These are phyloP conservation scores for Brachyistius frenatus DNA, from an alignment of 2,113 vertebrate genomes.

Conservation along the genomic window DNA sequence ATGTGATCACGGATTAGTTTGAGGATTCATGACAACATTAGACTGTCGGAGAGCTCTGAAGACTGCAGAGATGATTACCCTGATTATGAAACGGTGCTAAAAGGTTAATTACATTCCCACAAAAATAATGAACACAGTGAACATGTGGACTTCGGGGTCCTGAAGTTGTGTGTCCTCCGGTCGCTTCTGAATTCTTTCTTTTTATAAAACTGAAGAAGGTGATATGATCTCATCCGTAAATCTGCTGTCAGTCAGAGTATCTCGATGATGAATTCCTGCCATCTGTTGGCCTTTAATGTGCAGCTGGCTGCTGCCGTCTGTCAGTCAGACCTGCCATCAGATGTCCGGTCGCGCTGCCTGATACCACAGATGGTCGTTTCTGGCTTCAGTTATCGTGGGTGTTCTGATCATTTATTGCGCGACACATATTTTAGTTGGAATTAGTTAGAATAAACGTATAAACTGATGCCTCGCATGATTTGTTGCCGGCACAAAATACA, in stretches of 20 bases:
- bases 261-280: neutral
- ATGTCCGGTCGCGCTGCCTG: neutral
- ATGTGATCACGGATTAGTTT: too few relatives aligned
- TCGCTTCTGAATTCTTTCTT: too few relatives aligned
- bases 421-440: neutral
- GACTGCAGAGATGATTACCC: too few relatives aligned
- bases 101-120: too few relatives aligned
- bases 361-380: constrained; percentile 9
- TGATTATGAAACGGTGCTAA: too few relatives aligned
- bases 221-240: neutral
- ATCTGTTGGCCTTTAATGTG: neutral
- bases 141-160: too few relatives aligned
- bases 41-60: too few relatives aligned
- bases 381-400: constrained; percentile 5
- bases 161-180: too few relatives aligned
- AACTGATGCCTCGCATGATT: too few relatives aligned
- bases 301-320: constrained; percentile 26
- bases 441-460: neutral
- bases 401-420: neutral
- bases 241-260: neutral
- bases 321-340: constrained; percentile 9
- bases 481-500: too few relatives aligned
- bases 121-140: too few relatives aligned
- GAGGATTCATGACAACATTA: too few relatives aligned
- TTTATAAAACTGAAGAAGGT: neutral